These are phyloP conservation scores for Xenopus borealis DNA, from an alignment of 2,113 vertebrate species.

Conservation along the genomic window DNA sequence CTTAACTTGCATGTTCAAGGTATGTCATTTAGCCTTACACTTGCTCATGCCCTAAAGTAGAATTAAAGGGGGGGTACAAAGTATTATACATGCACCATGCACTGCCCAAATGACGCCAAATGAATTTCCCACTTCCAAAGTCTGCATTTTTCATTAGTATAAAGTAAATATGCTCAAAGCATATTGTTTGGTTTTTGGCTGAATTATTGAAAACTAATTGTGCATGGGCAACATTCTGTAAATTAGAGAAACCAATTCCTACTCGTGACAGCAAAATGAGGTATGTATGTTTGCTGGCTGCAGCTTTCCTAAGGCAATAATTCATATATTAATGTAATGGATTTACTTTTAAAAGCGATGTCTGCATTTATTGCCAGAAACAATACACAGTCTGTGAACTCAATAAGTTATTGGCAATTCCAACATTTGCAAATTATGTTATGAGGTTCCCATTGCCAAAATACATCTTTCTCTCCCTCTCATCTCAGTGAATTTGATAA, in stretches of 20 bases:
- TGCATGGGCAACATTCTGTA: no score
- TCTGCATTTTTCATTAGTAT: no score
- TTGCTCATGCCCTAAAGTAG: no score
- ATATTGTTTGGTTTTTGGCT: no score
- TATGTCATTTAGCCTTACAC: no score
- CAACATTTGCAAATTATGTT: slow-evolving; percentile 19
- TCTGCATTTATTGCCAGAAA: slow-evolving; percentile 28
- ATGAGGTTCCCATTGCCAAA: slow-evolving; percentile 22
- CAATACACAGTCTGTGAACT: slow-evolving; percentile 30
- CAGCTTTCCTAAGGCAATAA: slow-evolving; percentile 17
- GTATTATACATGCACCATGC: no score
- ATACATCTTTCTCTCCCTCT: not conserved
- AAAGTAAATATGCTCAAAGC: no score
- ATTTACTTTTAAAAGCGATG: slow-evolving; percentile 32
- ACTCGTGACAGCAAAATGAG: slow-evolving; percentile 10
- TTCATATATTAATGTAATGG: slow-evolving; percentile 37
- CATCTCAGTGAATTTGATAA: slow-evolving; percentile 17
- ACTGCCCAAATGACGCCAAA: no score
- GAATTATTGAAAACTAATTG: no score
- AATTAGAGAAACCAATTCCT: not conserved
- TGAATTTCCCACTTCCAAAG: no score
- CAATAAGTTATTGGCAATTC: slow-evolving; percentile 31
- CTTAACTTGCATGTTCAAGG: no score
- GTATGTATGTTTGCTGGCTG: slow-evolving; percentile 2
- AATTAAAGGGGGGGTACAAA: no score